Evolutionary conservation across 2,797 vertebrate genomes (phyloP).

Genomic region (Cephalopachus bancanus): DNA sequence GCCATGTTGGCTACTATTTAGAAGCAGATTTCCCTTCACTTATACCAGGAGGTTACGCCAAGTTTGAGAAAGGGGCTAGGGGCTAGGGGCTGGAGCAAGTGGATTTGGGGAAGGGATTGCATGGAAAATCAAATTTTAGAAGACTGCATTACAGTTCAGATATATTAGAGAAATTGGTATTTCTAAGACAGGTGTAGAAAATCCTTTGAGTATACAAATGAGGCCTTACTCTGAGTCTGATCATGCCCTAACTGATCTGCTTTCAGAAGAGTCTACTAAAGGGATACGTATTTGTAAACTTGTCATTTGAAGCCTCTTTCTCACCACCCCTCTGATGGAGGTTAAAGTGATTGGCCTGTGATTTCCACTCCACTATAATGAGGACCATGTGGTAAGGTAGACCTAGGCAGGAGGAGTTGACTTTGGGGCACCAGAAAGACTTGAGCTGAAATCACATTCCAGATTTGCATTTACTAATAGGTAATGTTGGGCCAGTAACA

Average conservation of each 20-base stretch:
- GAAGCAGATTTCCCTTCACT: not conserved
- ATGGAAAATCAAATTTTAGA: not conserved
- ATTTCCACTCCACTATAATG: not conserved
- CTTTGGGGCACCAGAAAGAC: not conserved
- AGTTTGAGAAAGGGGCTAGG: not conserved
- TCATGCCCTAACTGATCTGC: not conserved
- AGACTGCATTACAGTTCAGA: not conserved
- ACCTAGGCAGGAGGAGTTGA: not conserved
- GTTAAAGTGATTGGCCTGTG: not conserved
- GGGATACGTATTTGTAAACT: not conserved
- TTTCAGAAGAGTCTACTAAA: not conserved
- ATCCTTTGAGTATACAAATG: not conserved
- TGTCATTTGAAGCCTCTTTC: not conserved
- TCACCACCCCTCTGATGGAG: not conserved
- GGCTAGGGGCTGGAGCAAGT: not conserved
- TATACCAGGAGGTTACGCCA: not conserved
- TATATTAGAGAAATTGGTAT: not conserved
- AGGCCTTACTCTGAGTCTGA: not conserved
- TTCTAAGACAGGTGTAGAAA: not conserved
- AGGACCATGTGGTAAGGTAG: not conserved
- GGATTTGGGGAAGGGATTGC: not conserved
- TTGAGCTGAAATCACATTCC: constrained; percentile 6
- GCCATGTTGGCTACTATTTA: not conserved
- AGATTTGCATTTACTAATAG: not conserved
- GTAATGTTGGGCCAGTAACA: not conserved